A percentile compares a stretch with the other conserved stretches of the same genome.
phyloP scores from a whole-genome alignment of 2,888 invertebrate genomes.

The Heliconius ethilla region DNA sequence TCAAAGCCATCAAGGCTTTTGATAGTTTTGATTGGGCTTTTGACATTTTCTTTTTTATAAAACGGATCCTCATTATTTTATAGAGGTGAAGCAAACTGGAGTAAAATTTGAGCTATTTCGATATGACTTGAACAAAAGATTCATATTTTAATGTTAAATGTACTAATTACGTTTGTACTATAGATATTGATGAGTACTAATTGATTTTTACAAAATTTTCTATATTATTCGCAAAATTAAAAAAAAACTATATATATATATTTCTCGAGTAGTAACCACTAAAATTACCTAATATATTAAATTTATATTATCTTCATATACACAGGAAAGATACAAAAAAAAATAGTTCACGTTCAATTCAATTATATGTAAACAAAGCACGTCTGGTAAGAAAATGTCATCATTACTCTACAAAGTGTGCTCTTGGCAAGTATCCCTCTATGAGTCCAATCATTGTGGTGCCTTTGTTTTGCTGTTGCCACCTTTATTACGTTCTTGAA shows the following conservation, averaged over 20 bases:
- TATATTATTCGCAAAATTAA: too few species aligned
- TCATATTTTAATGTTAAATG: too few species aligned
- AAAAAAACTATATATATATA: too few species aligned
- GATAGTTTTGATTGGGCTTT: slow-evolving; percentile 6
- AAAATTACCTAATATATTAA: background rate
- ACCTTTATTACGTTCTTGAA: slow-evolving; percentile 40
- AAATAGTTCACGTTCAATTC: background rate
- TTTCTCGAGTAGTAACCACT: background rate
- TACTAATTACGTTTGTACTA: too few species aligned
- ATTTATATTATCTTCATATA: background rate
- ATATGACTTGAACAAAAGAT: background rate
- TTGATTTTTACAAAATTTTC: too few species aligned
- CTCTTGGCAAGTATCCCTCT: slow-evolving; percentile 57
- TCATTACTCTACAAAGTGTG: slow-evolving; percentile 41
- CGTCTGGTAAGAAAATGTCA: slow-evolving; percentile 44
- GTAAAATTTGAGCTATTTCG: background rate
- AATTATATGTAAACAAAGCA: slow-evolving; percentile 37
- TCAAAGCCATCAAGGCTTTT: slow-evolving; percentile 1
- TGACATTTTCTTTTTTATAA: slow-evolving; percentile 4
- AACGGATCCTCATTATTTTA: slow-evolving; percentile 18
- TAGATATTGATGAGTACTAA: too few species aligned
- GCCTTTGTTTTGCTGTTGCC: slow-evolving; percentile 41
- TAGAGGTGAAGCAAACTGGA: background rate
- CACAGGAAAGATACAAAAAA: background rate
- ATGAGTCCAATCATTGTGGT: slow-evolving; percentile 42